Evolutionary conservation across 2,888 invertebrate species (phyloP), one percentile per base, ranked within the genome.

Genomic region (Heterodera filipjevi): DNA sequence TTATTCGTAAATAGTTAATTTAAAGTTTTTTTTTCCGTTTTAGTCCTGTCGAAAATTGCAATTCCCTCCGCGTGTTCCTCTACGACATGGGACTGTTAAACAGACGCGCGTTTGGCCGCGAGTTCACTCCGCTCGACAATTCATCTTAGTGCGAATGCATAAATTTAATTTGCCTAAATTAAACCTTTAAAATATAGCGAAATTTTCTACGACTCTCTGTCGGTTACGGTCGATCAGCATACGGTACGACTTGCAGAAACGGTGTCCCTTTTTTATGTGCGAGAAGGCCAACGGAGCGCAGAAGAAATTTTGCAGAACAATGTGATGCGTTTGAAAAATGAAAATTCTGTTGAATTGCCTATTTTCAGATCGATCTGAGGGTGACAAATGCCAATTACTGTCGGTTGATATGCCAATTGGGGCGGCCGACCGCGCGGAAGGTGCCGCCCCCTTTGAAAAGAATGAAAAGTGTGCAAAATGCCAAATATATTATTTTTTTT

Each of bases 1-100:
- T 12, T 12, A 44, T 44, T 44, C 12, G 44, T 44, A 12, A 10
- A 44, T 12, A 44, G 5, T 44, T 14, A 77, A 14, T 30, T 39
- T 39, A 39, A 39, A 6, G 12, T 12, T 39, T 39, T 27, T 81
- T 44, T 66, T 30, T 81, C 72, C 71, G 10, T 49, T 19, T 75
- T 30, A 87, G 87, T 33, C 81, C 86, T 16, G 79, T 79, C 27
- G 81, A 89, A 78, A 95, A 96, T 89, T 97, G 96, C 89, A 96
- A 97, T 91, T 96, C 97, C 0, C 95, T 97, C 1, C 92, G 98
- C 74, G 91, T 98, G 39, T 95, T 99, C 90, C 91, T 99, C 30
- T 95, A 96, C 3, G 96, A 98, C 90, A 95, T 98, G 90, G 98
- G 98, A 0, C 94, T 96, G 87, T 91, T 98, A 30, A 91, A 92